Base-by-base conservation (phyloP, 1,140 invertebrate genomes). In the Anadara kagoshimensis region DNA sequence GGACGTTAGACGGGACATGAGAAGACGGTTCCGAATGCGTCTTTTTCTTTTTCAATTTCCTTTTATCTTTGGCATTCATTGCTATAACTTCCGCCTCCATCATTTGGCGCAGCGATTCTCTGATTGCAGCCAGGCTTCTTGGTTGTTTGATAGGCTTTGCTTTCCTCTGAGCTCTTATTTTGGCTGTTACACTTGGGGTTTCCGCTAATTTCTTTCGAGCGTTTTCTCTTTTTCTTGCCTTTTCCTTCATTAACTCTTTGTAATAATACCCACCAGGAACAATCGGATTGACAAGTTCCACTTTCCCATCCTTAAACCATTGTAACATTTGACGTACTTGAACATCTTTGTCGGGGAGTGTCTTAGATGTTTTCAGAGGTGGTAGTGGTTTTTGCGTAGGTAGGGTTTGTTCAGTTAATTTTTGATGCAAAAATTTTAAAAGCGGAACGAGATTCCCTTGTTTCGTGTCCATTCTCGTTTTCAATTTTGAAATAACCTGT, bases 171-270 rank as follows among this genome's bases (percentile, higher is more conserved):
- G 68, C 68, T n/a, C 51, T 36, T n/a, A 68, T n/a, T 26, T 44
- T 68, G 7, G 73, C 56, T 11, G 76, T 67, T 22, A 53, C 49
- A 22, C 53, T 78, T 5, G 36, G 26, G n/a, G 64, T 58, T 16
- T 73, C 45, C 18, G 41, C 45, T 18, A 24, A 11, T 1, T 59
- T 58, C 20, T 64, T 75, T 20, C 71, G 16, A 29, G 65, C 57
- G 47, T 44, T 26, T 36, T 78, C 79, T 18, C 85, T 63, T 12
- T 78, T 67, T 62, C 78, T 75, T 0, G 84, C 82, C 54, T 82
- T 85, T 64, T 87, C 83, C 51, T 80, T 69, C 85, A 85, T 87
- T 18, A 85, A 68, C 20, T 85, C 81, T 29, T 83, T 84, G 57
- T 84, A 87, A 69, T 84, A 85, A 18, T 84, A 75, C 14, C 76